Evolutionary conservation across 2,113 vertebrate genomes (phyloP).

Genomic region (Gavialis gangeticus): DNA sequence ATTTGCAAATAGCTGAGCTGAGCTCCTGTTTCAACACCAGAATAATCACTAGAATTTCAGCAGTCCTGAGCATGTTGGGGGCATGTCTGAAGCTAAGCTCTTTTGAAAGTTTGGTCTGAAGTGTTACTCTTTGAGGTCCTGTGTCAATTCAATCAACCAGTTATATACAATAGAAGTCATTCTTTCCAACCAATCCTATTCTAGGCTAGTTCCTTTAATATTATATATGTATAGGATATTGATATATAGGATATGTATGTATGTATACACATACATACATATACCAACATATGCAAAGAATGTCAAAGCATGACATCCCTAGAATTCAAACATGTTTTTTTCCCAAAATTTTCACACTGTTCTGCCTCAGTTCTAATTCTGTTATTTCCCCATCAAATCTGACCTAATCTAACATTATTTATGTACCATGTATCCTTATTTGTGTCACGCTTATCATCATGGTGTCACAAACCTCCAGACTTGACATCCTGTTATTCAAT

Average conservation of each 20-base stretch:
- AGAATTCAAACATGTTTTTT: neutral
- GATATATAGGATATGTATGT: too few species aligned
- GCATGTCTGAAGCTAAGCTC: neutral
- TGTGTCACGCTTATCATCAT: neutral
- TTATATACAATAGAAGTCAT: too few species aligned
- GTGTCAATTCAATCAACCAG: too few species aligned
- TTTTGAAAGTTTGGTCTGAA: neutral
- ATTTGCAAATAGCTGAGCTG: neutral
- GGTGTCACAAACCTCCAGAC: neutral
- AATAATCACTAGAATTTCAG: neutral
- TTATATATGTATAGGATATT: too few species aligned
- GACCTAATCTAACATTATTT: neutral
- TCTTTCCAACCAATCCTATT: too few species aligned
- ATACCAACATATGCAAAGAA: too few species aligned
- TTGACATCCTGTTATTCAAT: slow-evolving; percentile 21
- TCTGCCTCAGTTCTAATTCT: neutral
- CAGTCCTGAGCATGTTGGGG: neutral
- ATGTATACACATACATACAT: too few species aligned
- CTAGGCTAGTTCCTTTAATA: too few species aligned
- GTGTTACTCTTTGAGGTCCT: neutral
- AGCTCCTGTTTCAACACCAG: neutral
- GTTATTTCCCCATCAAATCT: neutral
- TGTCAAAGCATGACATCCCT: neutral
- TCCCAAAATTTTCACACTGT: neutral
- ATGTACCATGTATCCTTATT: neutral